Conservation (phyloP, 2,888 invertebrate species). For the Campopleginae sp. region DNA sequence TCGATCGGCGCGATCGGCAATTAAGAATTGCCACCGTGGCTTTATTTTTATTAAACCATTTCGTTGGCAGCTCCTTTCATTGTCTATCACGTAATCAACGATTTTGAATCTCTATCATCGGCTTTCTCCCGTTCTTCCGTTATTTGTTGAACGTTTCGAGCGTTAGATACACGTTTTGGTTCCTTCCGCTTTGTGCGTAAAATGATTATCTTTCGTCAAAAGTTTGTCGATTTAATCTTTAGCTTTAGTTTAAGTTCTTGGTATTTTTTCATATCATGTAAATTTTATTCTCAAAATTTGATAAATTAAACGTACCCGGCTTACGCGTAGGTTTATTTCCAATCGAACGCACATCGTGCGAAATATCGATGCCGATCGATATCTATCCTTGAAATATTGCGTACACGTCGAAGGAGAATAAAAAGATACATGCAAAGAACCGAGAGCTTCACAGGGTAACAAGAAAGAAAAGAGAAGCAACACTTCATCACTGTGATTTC, state of each 20-base stretch:
- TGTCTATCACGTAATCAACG: no score
- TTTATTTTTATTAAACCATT: not conserved
- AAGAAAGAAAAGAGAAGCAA: constrained; percentile 11
- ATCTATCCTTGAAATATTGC: constrained; percentile 45
- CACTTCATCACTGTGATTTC: constrained; percentile 62
- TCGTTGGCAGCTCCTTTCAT: not conserved
- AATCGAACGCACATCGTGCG: constrained; percentile 9
- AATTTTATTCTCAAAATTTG: not conserved
- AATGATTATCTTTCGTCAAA: not conserved
- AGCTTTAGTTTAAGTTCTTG: no score
- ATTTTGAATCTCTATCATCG: no score
- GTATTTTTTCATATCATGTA: not conserved
- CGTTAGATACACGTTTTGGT: not conserved
- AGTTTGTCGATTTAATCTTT: not conserved
- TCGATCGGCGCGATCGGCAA: constrained; percentile 28
- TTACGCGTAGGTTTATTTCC: constrained; percentile 36
- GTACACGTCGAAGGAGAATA: constrained; percentile 11
- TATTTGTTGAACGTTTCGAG: no score
- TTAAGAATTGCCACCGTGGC: not conserved
- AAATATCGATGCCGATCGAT: constrained; percentile 61
- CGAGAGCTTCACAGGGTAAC: not conserved
- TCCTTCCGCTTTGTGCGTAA: not conserved
- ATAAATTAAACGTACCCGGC: constrained; percentile 19
- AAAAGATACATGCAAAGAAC: constrained; percentile 25
- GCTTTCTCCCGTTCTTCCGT: no score